These are phyloP conservation scores for Isurus oxyrinchus DNA, from an alignment of 2,113 vertebrate genomes.

Conservation along the genomic window DNA sequence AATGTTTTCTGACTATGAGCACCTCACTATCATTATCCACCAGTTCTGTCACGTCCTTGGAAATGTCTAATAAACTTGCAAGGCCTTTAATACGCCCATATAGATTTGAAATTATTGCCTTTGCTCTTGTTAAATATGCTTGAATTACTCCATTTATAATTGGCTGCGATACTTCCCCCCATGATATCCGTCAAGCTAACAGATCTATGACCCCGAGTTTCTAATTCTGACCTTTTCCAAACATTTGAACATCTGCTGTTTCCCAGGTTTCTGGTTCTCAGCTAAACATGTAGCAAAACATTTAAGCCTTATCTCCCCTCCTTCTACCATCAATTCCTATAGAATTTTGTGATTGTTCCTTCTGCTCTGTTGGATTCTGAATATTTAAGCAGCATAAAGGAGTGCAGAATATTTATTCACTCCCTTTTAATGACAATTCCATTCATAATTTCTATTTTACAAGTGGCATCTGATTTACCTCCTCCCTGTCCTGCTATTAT, in stretches of 20 bases:
- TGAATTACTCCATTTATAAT: not conserved
- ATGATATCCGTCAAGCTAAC: not conserved
- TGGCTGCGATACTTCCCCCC: not conserved
- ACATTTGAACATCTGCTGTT: not conserved
- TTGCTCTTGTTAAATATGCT: not conserved
- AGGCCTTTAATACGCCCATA: not conserved
- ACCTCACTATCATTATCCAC: not conserved
- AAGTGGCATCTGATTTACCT: not conserved
- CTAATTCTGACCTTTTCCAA: conserved; percentile 18
- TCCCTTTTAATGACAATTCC: no score
- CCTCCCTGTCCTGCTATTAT: not conserved
- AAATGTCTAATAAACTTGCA: not conserved
- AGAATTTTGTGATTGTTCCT: no score
- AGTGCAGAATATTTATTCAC: no score
- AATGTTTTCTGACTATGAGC: not conserved
- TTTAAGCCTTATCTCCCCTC: not conserved
- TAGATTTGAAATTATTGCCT: not conserved
- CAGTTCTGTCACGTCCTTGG: not conserved
- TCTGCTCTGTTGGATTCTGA: no score
- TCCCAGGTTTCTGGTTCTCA: not conserved
- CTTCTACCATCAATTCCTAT: not conserved
- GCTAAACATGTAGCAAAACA: not conserved
- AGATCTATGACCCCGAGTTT: not conserved
- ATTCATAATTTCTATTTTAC: no score
- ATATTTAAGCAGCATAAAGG: no score